Percentiles rank a stretch among this genome's conserved stretches.
Evolutionary conservation across 64 coral and sea anemone genomes (phyloP).

Genomic region (Pocillopora verrucosa): DNA sequence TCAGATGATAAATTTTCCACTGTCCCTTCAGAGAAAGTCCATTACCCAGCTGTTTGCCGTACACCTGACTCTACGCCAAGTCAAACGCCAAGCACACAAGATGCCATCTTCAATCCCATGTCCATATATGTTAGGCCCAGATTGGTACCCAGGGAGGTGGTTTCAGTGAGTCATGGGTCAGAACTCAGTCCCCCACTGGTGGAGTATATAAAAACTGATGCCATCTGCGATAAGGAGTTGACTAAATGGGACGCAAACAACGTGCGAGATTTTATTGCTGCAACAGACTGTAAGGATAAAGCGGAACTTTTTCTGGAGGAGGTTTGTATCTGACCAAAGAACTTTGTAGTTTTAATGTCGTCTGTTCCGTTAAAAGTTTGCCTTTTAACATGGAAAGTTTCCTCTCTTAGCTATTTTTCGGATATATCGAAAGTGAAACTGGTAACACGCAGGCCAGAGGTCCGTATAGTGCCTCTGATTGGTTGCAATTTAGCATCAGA

Average conservation of each 20-base stretch:
- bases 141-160: conserved; percentile 83
- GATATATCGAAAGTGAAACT: too few relatives aligned
- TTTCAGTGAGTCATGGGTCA: conserved; percentile 46
- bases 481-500: not conserved
- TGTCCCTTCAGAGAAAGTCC: not conserved
- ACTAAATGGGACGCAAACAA: conserved; percentile 77
- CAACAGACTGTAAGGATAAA: conserved; percentile 84
- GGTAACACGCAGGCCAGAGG: not conserved
- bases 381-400: too few relatives aligned
- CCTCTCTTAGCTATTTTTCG: too few relatives aligned
- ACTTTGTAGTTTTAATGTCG: not conserved
- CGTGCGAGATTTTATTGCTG: conserved; percentile 82
- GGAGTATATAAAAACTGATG: conserved; percentile 87
- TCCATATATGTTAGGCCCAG: conserved; percentile 74
- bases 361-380: too few relatives aligned
- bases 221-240: conserved; percentile 73
- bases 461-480: not conserved
- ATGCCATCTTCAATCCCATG: conserved; percentile 78
- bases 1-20: not conserved
- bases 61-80: not conserved
- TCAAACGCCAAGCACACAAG: conserved; percentile 19
- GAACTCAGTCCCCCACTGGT: conserved; percentile 68
- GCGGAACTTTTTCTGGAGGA: conserved; percentile 79
- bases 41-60: conserved; percentile 1
- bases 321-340: conserved; percentile 28